Evolutionary conservation across 2,888 invertebrate species (phyloP), one percentile per base, ranked within the genome.

Genomic region (Pristionchus mayeri): DNA sequence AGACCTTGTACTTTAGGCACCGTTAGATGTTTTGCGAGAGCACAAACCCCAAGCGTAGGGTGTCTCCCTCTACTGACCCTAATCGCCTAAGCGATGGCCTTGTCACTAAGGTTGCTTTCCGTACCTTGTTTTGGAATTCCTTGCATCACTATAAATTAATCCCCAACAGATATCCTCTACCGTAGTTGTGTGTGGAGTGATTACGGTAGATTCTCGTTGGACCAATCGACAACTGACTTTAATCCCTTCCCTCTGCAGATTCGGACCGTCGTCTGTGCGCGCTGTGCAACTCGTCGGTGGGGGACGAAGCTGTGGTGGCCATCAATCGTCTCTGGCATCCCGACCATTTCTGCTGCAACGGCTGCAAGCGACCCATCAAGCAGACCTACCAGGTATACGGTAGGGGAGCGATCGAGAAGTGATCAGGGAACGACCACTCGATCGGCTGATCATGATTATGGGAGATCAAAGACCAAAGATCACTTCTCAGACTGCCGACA

Each of bases 241-340:
- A n/a, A n/a, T n/a, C 63, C 37, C 21, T 16, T 11, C 13, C 4
- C 30, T 16, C 27, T 34, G 7, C 71, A 84, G 71, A 52, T 57
- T 34, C 54, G 40, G 91, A 91, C 85, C 89, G 91, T 86, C 88
- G 91, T 81, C 87, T 90, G 79, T 91, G 91, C 85, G 91, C 88
- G 40, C 86, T 88, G 75, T 91, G 91, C 84, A 87, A 88, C 84
- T 87, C 88, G 13, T 90, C 90, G 27, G 87, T 91, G 60, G 90
- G 91, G 9, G 90, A 89, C 67, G 91, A 91, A 82, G 90, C 84
- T 13, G 84, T 84, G 21, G 75, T 84, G 34, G 98, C 98, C n/a
- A 94, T 98, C 94, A 97, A 98, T 93, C 96, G 97, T 94, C 97
- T 98, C 88, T 98, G 98, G 98, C 98, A 98, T 93, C 98, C 98